Evolutionary conservation across 1,140 invertebrate species (phyloP), one percentile per base, ranked within the genome.

Genomic region (Sycophaga agraensis): DNA sequence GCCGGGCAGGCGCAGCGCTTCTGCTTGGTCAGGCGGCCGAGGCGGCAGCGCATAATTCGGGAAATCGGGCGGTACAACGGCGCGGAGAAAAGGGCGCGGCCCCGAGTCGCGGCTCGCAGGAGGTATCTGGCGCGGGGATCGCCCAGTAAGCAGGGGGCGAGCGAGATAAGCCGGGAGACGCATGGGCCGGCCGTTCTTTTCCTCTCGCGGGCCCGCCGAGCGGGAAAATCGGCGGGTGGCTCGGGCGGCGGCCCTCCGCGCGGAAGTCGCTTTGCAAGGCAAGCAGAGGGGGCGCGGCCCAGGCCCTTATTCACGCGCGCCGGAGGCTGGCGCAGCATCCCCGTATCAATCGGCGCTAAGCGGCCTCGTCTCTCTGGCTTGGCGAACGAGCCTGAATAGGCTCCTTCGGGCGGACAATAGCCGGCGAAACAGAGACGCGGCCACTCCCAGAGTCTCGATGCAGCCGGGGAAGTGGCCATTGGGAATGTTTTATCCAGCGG

Each of bases 191-290:
- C n/a, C n/a, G n/a, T n/a, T n/a, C n/a, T n/a, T n/a, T n/a, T n/a
- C n/a, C n/a, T 56, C 35, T 63, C 26, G 19, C n/a, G 55, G n/a
- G 42, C 16, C 37, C 46, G n/a, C 17, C 45, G 43, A 49, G 51
- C 21, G 34, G 45, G 34, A 55, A 62, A 62, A 62, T 62, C 51
- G 59, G 12, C n/a, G 14, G 21, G 14, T n/a, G 46, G 1, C 8
- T 26, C 16, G 9, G n/a, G 28, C 28, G 5, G 28, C 28, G 28
- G 26, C 42, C 54, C 40, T 42, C 9, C 19, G 31, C 50, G 37
- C 51, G 37, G 53, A 62, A 57, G 58, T 62, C 46, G 16, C 35
- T 17, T 61, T 61, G 63, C 63, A 61, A 65, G 63, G 58, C 63
- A 65, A 65, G 58, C 58, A 61, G 31, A 2, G 19, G 62, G 31